phyloP scores from a whole-genome alignment of 2,888 invertebrate species.

The Nezara viridula region DNA sequence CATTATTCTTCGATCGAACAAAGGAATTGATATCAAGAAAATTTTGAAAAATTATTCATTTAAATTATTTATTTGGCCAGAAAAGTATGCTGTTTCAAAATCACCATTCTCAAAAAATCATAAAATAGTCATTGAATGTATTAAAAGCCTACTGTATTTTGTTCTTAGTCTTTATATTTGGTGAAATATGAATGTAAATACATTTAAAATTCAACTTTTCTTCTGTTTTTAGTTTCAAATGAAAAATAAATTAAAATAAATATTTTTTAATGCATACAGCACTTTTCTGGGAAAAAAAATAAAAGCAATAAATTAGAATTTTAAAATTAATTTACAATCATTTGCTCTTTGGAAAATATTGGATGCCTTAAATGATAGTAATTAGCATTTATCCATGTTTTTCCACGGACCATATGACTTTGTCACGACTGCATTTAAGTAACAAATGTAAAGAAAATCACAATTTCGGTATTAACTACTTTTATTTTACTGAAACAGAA shows the following conservation, averaged over 20 bases:
- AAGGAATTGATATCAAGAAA: background rate
- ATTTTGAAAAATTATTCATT: background rate
- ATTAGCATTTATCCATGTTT: background rate
- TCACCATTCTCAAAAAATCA: background rate
- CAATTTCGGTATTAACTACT: too few relatives aligned
- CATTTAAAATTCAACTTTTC: background rate
- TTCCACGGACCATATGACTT: too few relatives aligned
- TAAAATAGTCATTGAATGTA: too few relatives aligned
- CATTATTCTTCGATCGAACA: background rate
- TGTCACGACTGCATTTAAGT: too few relatives aligned
- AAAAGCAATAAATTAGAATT: background rate
- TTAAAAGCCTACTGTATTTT: background rate
- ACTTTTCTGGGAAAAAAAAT: background rate
- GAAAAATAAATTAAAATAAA: background rate
- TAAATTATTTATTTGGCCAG: background rate
- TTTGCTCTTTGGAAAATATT: background rate
- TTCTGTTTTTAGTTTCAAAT: background rate
- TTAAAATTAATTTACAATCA: background rate
- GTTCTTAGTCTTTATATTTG: background rate
- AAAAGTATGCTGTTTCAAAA: background rate
- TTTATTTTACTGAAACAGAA: too few relatives aligned
- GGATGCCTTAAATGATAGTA: background rate
- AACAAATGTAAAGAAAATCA: too few relatives aligned
- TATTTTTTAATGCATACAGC: background rate
- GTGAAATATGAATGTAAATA: background rate